phyloP scores from a whole-genome alignment of 2,797 vertebrate species.

The Channa striata region DNA sequence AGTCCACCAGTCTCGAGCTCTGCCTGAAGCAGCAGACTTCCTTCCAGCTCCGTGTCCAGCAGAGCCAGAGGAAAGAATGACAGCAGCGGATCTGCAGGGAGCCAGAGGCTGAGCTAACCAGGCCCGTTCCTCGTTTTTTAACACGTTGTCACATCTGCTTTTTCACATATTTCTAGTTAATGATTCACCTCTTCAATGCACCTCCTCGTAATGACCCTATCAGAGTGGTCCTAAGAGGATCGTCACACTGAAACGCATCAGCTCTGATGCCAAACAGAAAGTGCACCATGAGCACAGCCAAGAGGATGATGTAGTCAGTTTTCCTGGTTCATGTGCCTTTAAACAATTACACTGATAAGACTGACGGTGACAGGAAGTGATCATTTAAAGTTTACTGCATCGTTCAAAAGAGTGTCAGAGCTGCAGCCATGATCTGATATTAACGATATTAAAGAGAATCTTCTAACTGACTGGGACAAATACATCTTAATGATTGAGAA shows the following conservation, averaged over 20 bases:
- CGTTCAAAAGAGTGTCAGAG: not conserved
- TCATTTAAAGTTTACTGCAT: not conserved
- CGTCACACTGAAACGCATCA: slow-evolving; percentile 2
- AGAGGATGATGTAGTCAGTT: not conserved
- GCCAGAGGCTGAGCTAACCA: slow-evolving; percentile 69
- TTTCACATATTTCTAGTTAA: slow-evolving; percentile 30
- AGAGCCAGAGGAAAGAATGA: slow-evolving; percentile 75
- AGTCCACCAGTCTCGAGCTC: slow-evolving; percentile 4
- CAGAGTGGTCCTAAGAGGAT: slow-evolving; percentile 11
- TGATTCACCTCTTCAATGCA: slow-evolving; percentile 36
- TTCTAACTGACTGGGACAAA: not conserved
- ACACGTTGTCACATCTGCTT: slow-evolving; percentile 30
- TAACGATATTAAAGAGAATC: not conserved
- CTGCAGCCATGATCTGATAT: not conserved
- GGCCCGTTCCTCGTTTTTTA: slow-evolving; percentile 47
- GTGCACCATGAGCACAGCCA: not conserved
- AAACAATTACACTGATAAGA: not conserved
- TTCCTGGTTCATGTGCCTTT: not conserved
- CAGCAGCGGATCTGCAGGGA: slow-evolving; percentile 43
- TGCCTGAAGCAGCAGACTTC: slow-evolving; percentile 29
- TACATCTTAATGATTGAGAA: too few relatives aligned
- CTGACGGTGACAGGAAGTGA: not conserved
- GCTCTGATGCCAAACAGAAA: slow-evolving; percentile 18
- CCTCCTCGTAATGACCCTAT: slow-evolving; percentile 43
- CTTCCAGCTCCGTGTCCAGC: slow-evolving; percentile 50